phyloP scores from a whole-genome alignment of 2,888 invertebrate species.

The Fragum sueziense region DNA sequence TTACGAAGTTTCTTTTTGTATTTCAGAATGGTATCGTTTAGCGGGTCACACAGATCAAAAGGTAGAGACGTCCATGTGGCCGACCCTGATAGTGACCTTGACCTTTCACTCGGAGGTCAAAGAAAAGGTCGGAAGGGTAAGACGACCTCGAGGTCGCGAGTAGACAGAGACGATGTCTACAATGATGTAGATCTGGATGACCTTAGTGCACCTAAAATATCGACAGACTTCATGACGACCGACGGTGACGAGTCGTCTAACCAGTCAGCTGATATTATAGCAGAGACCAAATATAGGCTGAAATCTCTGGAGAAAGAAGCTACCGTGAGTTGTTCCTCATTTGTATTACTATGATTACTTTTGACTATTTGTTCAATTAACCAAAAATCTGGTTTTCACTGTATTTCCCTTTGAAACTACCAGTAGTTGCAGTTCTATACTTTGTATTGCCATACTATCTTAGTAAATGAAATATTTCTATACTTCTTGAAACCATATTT shows the following conservation, averaged over 20 bases:
- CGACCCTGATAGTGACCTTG: slow-evolving; percentile 56
- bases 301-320: slow-evolving; percentile 78
- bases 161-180: slow-evolving; percentile 65
- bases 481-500: too few relatives aligned
- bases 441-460: too few relatives aligned
- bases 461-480: too few relatives aligned
- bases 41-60: slow-evolving; percentile 48
- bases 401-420: too few relatives aligned
- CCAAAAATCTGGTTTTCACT: too few relatives aligned
- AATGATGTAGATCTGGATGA: slow-evolving; percentile 71
- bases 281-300: slow-evolving; percentile 78
- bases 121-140: slow-evolving; percentile 47
- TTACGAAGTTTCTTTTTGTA: background rate
- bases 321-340: slow-evolving; percentile 67
- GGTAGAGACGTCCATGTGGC: slow-evolving; percentile 32
- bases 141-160: slow-evolving; percentile 30
- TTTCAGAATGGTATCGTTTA: slow-evolving; percentile 63
- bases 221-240: slow-evolving; percentile 68
- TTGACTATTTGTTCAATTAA: too few relatives aligned
- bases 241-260: slow-evolving; percentile 71
- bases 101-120: slow-evolving; percentile 46
- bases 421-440: too few relatives aligned
- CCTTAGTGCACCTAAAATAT: slow-evolving; percentile 61
- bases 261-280: slow-evolving; percentile 76
- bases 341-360: too few relatives aligned